phyloP scores from a whole-genome alignment of 2,888 invertebrate genomes.

The Melolontha melolontha region DNA sequence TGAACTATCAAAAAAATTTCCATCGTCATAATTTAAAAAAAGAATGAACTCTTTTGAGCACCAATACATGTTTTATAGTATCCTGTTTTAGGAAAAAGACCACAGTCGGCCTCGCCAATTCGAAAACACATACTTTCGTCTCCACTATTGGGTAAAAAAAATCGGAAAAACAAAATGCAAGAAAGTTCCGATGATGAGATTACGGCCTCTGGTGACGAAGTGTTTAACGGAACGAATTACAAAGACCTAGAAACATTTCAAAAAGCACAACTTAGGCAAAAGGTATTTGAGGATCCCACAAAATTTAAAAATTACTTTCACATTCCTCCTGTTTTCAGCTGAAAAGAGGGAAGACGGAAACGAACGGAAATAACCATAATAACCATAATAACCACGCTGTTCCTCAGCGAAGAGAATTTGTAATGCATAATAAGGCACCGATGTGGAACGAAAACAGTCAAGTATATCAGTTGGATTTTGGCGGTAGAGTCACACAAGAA shows the following conservation, averaged over 20 bases:
- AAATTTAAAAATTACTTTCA: background rate
- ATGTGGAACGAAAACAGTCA: slow-evolving; percentile 99
- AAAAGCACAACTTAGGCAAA: slow-evolving; percentile 90
- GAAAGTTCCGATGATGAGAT: slow-evolving; percentile 89
- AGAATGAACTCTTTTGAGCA: too few relatives aligned
- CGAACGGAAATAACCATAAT: slow-evolving; percentile 65
- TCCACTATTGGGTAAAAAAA: slow-evolving; percentile 80
- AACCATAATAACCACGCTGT: slow-evolving; percentile 62
- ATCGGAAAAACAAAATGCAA: slow-evolving; percentile 78
- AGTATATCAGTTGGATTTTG: slow-evolving; percentile 99
- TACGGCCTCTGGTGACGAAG: slow-evolving; percentile 69
- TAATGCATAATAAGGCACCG: slow-evolving; percentile 94
- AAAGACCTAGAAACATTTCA: slow-evolving; percentile 91
- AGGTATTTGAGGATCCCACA: slow-evolving; percentile 70
- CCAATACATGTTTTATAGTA: too few relatives aligned
- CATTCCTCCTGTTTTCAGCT: slow-evolving; percentile 68
- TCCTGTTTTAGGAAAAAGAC: slow-evolving; percentile 69
- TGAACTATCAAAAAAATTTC: too few relatives aligned
- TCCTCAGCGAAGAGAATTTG: slow-evolving; percentile 80
- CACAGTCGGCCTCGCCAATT: slow-evolving; percentile 85
- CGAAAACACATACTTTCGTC: slow-evolving; percentile 84
- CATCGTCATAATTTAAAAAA: too few relatives aligned
- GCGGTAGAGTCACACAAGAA: slow-evolving; percentile 98
- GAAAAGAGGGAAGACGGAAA: slow-evolving; percentile 76
- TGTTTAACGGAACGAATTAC: slow-evolving; percentile 79